These are phyloP conservation scores for Malurus elegans DNA, from an alignment of 2,113 vertebrate genomes.

Conservation along the genomic window DNA sequence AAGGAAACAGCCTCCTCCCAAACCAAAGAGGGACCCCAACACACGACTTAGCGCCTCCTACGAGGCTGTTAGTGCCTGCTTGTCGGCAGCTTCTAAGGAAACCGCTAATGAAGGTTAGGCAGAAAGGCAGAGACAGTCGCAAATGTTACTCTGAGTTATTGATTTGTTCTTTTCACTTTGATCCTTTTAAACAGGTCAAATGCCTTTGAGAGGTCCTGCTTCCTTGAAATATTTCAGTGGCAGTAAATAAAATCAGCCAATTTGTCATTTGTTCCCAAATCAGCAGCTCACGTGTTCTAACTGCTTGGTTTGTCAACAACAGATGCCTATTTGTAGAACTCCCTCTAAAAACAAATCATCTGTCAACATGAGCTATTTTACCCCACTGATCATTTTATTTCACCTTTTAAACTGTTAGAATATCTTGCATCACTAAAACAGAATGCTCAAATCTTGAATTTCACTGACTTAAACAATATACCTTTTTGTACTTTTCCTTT, in stretches of 20 bases:
- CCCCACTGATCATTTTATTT: background rate
- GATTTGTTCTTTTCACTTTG: constrained; percentile 1
- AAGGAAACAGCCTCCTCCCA: constrained; percentile 95
- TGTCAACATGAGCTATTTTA: background rate
- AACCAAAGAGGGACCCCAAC: constrained; percentile 95
- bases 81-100: constrained; percentile 85
- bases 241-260: constrained; percentile 39
- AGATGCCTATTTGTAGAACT: constrained; percentile 14
- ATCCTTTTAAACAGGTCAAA: background rate
- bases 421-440: background rate
- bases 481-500: background rate
- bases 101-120: constrained; percentile 80
- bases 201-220: background rate
- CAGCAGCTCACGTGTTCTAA: constrained; percentile 22
- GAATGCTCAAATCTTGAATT: background rate
- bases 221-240: constrained; percentile 38
- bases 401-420: background rate
- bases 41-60: constrained; percentile 95
- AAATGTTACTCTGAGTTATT: background rate
- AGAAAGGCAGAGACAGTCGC: background rate
- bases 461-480: background rate
- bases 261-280: constrained; percentile 37
- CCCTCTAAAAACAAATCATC: background rate
- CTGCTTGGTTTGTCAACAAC: constrained; percentile 43
- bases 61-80: constrained; percentile 90